Base-by-base conservation (phyloP, 2,797 vertebrate species). In the Pipistrellus kuhlii region DNA sequence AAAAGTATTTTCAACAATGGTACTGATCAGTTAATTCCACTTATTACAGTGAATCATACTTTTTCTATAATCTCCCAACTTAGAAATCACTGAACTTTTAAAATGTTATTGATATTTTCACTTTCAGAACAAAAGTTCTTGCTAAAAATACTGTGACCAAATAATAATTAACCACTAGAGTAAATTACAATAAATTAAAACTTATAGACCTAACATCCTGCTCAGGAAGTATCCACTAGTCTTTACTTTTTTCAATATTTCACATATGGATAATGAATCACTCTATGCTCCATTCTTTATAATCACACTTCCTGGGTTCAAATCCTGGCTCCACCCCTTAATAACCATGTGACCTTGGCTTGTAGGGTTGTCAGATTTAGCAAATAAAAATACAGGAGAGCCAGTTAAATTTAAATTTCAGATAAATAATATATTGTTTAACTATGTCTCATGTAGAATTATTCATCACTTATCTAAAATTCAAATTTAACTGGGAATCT, bases 1-100 rank as follows among this genome's bases (percentile, higher is more conserved):
- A 87, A 95, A 96, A 93, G 5, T 32, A 46, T 96, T 90, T 97
- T 95, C 62, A 97, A 96, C 68, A 80, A 93, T 35, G 75, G 59
- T 44, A 66, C 68, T 88, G 87, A 96, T 85, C 25, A 73, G 76
- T 85, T 48, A 92, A 48, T 95, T 90, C 83, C n/a, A 57, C 14
- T 95, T 21, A 27, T 84, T 77, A 83, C 20, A 85, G 59, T 51
- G 83, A 95, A 85, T 93, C 75, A 27, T 32, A 94, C 55, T 77
- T 90, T 90, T 97, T 93, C 78, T 78, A 91, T 41, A 86, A 86
- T 82, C 30, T 82, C 30, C 73, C 41, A 85, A 41, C 41, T 82
- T 64, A 35, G 51, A 91, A 32, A 89, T 6, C 71, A 95, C 14
- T 66, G 53, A 95, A 93, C 8, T 93, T 93, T 30, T 78, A 73